phyloP scores from a whole-genome alignment of 2,113 vertebrate species.

The Gavialis gangeticus region DNA sequence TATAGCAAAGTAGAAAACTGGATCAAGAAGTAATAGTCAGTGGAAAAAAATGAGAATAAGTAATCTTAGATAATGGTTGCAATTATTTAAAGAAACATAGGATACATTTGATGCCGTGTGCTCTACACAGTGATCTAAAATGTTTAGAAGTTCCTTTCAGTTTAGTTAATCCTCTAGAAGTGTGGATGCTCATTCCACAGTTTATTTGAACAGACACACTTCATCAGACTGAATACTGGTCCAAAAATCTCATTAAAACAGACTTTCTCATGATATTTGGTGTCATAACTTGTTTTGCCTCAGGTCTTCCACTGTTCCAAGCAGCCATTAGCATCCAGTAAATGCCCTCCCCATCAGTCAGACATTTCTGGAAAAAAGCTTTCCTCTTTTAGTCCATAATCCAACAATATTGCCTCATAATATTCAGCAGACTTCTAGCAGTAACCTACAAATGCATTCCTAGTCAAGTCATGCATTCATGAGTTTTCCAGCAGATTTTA shows the following conservation, averaged over 20 bases:
- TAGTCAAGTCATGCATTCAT: slow-evolving; percentile 24
- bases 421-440: slow-evolving; percentile 20
- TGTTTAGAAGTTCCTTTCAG: background rate
- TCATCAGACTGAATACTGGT: background rate
- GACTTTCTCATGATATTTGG: background rate
- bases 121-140: background rate
- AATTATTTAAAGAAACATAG: background rate
- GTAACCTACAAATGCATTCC: slow-evolving; percentile 29
- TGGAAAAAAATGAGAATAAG: background rate
- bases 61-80: background rate
- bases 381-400: slow-evolving; percentile 5
- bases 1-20: background rate
- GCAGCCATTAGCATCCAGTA: background rate
- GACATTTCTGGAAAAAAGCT: background rate
- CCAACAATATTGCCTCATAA: slow-evolving; percentile 27
- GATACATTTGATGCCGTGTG: background rate
- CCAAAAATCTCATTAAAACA: background rate
- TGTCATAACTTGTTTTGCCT: background rate
- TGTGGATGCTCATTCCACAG: background rate
- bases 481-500: slow-evolving; percentile 54
- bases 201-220: background rate
- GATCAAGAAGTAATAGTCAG: background rate
- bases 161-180: background rate
- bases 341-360: background rate
- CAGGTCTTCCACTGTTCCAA: background rate